Percentiles rank a stretch among this genome's conserved stretches.
Conservation (phyloP, 2,113 vertebrate genomes). For the Thunnus thynnus region DNA sequence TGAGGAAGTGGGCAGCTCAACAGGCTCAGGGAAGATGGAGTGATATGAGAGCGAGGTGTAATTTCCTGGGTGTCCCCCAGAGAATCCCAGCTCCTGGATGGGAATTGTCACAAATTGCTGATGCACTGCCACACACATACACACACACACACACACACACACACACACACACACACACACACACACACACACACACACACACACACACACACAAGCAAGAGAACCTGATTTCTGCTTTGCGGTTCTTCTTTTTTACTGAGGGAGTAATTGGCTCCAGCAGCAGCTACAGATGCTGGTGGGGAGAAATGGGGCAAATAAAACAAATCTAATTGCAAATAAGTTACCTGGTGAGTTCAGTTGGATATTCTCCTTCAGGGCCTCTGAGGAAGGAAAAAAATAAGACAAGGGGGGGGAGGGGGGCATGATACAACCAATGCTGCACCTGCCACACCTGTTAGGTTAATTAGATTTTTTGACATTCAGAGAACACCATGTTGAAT, state of each 20-base stretch:
- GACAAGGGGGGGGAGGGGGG: not conserved
- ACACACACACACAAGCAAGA: not conserved
- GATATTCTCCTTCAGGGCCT: conserved; percentile 60
- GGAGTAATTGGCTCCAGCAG: conserved; percentile 66
- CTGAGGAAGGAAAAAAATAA: conserved; percentile 30
- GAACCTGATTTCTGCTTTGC: conserved; percentile 22
- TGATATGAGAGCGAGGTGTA: conserved; percentile 73
- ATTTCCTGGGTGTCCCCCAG: conserved; percentile 77
- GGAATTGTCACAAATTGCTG: conserved; percentile 62
- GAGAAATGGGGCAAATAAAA: conserved; percentile 77
- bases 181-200: conserved; percentile 8
- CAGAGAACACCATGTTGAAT: conserved; percentile 16
- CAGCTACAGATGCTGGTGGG: conserved; percentile 59
- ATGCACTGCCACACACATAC: conserved; percentile 22
- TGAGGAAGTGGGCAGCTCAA: conserved; percentile 61
- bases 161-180: conserved; percentile 7
- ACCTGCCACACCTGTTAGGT: conserved; percentile 71
- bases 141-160: conserved; percentile 25
- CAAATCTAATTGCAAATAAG: conserved; percentile 81
- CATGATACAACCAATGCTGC: conserved; percentile 43
- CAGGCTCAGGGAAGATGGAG: conserved; percentile 74
- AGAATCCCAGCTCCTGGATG: conserved; percentile 65
- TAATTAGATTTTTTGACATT: conserved; percentile 73
- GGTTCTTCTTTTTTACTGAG: conserved; percentile 31
- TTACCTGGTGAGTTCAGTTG: conserved; percentile 72